Conservation (phyloP, 2,888 invertebrate genomes). For the Synergus gifuensis region DNA sequence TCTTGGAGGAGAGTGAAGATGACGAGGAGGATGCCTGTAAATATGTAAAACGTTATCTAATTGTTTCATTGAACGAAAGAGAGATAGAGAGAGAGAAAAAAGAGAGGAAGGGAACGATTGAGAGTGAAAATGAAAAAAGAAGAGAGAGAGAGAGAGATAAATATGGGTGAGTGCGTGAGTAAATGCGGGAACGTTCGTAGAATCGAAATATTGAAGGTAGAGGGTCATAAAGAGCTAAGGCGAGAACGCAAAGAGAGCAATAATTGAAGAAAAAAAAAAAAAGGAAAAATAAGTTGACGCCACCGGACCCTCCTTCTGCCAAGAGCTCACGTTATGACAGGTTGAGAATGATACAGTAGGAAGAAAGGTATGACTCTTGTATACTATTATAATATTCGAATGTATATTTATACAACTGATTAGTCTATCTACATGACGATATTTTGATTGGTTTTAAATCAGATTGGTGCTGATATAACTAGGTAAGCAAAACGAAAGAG, state of each 20-base stretch:
- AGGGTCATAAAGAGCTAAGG: conserved; percentile 29
- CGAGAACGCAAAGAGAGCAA: conserved; percentile 32
- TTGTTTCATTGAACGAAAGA: conserved; percentile 46
- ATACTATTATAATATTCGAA: conserved; percentile 77
- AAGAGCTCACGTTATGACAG: conserved; percentile 48
- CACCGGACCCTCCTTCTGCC: conserved; percentile 47
- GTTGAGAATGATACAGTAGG: conserved; percentile 49
- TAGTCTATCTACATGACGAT: conserved; percentile 76
- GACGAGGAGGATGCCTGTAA: conserved; percentile 69
- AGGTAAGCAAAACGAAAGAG: conserved; percentile 66
- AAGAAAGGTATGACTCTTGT: conserved; percentile 71
- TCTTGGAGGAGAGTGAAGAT: conserved; percentile 59
- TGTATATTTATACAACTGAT: conserved; percentile 77
- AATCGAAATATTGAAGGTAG: conserved; percentile 31
- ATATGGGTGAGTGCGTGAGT: conserved; percentile 42
- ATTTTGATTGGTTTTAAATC: conserved; percentile 76
- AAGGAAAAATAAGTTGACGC: conserved; percentile 16
- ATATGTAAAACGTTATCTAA: conserved; percentile 68
- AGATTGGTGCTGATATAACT: conserved; percentile 76
- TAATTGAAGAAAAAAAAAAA: conserved; percentile 37
- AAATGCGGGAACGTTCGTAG: conserved; percentile 39
- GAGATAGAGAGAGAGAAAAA: conserved; percentile 47
- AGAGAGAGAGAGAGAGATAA: conserved; percentile 35
- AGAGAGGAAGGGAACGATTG: conserved; percentile 53
- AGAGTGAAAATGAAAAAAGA: conserved; percentile 41